phyloP scores from a whole-genome alignment of 2,888 invertebrate genomes.

The Physocephala rufipes region DNA sequence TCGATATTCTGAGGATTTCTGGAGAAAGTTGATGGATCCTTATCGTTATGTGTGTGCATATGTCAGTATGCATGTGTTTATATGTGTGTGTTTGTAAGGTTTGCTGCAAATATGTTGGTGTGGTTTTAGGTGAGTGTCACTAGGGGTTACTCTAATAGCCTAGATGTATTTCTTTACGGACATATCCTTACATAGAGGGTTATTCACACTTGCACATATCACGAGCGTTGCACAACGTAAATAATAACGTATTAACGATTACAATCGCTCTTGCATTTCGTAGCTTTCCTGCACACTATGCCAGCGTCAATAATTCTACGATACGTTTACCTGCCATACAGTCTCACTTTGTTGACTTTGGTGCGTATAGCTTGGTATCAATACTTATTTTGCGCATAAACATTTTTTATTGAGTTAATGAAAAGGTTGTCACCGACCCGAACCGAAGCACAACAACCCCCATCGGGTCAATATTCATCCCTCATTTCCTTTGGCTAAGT shows the following conservation, averaged over 20 bases:
- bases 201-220: not conserved
- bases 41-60: constrained; percentile 12
- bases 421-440: not conserved
- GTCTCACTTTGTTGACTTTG: constrained; percentile 13
- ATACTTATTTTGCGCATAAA: constrained; percentile 19
- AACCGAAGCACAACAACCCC: not conserved
- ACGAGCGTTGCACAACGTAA: not conserved
- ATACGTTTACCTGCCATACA: not conserved
- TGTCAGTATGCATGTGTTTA: too few species aligned
- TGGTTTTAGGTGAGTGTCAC: too few species aligned
- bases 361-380: constrained; percentile 24
- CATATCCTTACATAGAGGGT: not conserved
- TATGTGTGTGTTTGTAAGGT: too few species aligned
- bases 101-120: too few species aligned
- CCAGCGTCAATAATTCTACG: not conserved
- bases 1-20: constrained; percentile 5
- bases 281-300: not conserved
- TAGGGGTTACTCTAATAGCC: too few species aligned
- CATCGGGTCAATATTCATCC: not conserved
- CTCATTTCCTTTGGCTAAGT: not conserved
- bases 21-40: constrained; percentile 24
- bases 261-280: too few species aligned
- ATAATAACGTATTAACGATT: not conserved
- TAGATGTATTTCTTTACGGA: too few species aligned
- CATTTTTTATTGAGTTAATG: not conserved